Base-by-base conservation (phyloP, 1,140 invertebrate species). In the Drosophila sechellia region DNA sequence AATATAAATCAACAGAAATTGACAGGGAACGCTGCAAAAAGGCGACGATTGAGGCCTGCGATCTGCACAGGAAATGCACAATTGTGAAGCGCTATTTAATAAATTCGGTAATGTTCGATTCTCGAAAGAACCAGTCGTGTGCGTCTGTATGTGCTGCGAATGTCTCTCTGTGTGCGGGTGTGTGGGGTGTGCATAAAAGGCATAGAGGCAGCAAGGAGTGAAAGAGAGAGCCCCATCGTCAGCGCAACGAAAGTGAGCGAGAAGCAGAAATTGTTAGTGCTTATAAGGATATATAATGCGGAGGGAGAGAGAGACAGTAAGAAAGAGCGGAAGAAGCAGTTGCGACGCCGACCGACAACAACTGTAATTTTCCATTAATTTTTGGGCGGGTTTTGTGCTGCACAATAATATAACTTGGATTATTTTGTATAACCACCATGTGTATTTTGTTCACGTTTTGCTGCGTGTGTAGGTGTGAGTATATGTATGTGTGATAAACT, bases 401-500 rank as follows among this genome's bases (percentile, higher is more conserved):
- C 55, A 50, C 60, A 77, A 74, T 31, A 74, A 39, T 49, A 49
- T 71, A 75, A 75, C 39, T 78, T 59, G 56, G 65, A 35, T 70
- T 66, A 22, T 35, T 37, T 57, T 56, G 68, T 76, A 52, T 77
- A 66, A 8, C 17, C 17, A 61, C 55, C 61, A 68, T 86, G 69
- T 84, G 60, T 68, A 27, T 72, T 64, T 65, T 40, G 39, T 42
- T 59, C 64, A 52, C 64, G 45, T 68, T 60, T 39, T 13, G 35
- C 27, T 34, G 22, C 15, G 20, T 70, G 52, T 55, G 46, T 49
- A 40, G 60, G 46, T 45, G 39, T 54, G 35, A 56, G 71, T 74
- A 35, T 73, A 55, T 70, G 60, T 83, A 59, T 79, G 48, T 83
- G 52, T 79, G 65, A 57, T 84, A 84, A 84, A 84, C 80, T 84